These are phyloP conservation scores for Amblyjoppa proteus DNA, from an alignment of 2,888 invertebrate species.

Conservation along the genomic window DNA sequence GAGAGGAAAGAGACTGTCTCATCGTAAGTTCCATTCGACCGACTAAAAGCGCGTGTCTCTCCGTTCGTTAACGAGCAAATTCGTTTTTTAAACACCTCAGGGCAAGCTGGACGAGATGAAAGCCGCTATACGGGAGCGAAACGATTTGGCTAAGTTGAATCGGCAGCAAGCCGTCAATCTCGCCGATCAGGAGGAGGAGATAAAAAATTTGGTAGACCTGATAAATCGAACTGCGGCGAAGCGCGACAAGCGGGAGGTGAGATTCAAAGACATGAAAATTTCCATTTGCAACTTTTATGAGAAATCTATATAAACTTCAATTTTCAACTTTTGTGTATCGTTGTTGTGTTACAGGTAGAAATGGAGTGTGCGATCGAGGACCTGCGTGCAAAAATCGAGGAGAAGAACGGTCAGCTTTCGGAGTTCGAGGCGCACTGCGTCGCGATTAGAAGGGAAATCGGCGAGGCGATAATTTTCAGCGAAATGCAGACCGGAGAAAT, in stretches of 20 bases:
- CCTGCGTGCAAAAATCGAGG: conserved; percentile 69
- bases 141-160: conserved; percentile 72
- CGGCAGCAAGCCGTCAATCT: conserved; percentile 65
- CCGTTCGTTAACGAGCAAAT: conserved; percentile 9
- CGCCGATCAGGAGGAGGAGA: conserved; percentile 78
- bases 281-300: no score
- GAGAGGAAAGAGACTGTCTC: conserved; percentile 74
- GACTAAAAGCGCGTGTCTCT: neutral
- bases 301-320: no score
- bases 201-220: conserved; percentile 73
- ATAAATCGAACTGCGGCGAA: conserved; percentile 70
- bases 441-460: conserved; percentile 69
- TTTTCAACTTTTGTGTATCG: no score
- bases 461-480: conserved; percentile 69
- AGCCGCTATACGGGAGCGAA: conserved; percentile 68
- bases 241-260: conserved; percentile 73
- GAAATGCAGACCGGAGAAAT: conserved; percentile 46
- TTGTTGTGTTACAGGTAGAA: conserved; percentile 65
- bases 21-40: conserved; percentile 64
- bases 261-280: neutral
- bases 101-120: conserved; percentile 58
- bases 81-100: conserved; percentile 28
- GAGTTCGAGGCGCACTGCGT: conserved; percentile 72
- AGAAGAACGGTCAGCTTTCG: conserved; percentile 72
- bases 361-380: conserved; percentile 68